Evolutionary conservation across 2,797 vertebrate genomes (phyloP).

Genomic region (Carcharodon carcharias): DNA sequence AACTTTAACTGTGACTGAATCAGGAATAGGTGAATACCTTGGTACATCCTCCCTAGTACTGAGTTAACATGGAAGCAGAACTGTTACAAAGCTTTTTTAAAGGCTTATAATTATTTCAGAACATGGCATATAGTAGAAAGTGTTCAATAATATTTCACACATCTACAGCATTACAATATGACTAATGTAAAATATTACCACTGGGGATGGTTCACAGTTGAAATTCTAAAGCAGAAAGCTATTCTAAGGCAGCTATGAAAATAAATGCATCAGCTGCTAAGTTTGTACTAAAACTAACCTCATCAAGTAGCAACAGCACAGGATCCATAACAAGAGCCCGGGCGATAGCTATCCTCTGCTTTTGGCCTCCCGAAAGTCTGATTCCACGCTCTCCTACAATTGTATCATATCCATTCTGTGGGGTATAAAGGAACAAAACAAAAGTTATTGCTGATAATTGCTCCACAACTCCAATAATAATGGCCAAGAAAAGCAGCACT

Average conservation of each 20-base stretch:
- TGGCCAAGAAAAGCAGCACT: neutral
- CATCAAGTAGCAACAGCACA: slow-evolving; percentile 37
- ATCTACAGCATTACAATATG: neutral
- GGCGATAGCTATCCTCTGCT: slow-evolving; percentile 38
- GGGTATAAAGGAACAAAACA: neutral
- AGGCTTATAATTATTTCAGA: neutral
- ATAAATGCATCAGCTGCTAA: neutral
- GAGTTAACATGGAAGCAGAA: neutral
- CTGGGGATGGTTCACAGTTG: neutral
- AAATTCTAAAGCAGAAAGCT: neutral
- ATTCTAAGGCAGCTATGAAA: neutral
- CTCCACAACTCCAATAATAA: neutral
- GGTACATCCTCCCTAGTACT: neutral
- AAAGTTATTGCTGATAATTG: neutral
- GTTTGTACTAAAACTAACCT: slow-evolving; percentile 2
- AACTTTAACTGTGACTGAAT: neutral
- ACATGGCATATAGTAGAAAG: neutral
- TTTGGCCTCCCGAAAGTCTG: slow-evolving; percentile 36
- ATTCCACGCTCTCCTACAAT: slow-evolving; percentile 36
- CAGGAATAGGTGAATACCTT: neutral
- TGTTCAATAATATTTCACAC: neutral
- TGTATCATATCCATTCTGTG: slow-evolving; percentile 34
- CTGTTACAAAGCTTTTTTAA: neutral
- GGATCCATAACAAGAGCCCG: slow-evolving; percentile 38
- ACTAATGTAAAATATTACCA: neutral